Conservation (phyloP, 2,113 vertebrate genomes). For the Catagonus wagneri region DNA sequence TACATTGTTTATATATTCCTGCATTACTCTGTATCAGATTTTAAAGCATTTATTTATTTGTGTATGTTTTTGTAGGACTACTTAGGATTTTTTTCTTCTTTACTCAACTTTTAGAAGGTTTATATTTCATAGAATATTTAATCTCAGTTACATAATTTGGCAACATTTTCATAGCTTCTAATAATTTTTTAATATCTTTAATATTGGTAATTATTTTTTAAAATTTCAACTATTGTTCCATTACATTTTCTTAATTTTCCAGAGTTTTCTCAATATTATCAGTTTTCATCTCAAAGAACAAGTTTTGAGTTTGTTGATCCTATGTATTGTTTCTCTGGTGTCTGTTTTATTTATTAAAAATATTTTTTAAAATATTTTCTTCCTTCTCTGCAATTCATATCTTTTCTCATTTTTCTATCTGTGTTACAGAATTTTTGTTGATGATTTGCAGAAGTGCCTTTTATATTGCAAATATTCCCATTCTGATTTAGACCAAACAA, state of each 20-base stretch:
- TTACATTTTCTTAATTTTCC: neutral
- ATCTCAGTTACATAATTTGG: neutral
- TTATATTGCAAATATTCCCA: neutral
- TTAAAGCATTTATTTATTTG: neutral
- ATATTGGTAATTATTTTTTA: neutral
- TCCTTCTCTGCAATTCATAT: neutral
- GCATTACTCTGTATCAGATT: neutral
- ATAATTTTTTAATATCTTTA: neutral
- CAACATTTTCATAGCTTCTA: neutral
- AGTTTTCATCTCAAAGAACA: neutral
- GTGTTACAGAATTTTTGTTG: neutral
- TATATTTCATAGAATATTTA: neutral
- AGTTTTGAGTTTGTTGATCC: neutral
- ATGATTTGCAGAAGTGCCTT: neutral
- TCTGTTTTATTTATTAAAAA: neutral
- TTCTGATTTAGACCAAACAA: neutral
- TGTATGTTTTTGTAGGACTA: neutral
- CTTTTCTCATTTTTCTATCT: neutral
- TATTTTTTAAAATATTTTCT: neutral
- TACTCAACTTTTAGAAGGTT: neutral
- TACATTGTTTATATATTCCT: neutral
- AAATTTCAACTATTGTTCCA: neutral
- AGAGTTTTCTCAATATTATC: neutral
- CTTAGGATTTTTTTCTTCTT: neutral
- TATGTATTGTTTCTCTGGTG: neutral